Conservation (phyloP, 2,888 invertebrate genomes). For the Phragmatobia fuliginosa region DNA sequence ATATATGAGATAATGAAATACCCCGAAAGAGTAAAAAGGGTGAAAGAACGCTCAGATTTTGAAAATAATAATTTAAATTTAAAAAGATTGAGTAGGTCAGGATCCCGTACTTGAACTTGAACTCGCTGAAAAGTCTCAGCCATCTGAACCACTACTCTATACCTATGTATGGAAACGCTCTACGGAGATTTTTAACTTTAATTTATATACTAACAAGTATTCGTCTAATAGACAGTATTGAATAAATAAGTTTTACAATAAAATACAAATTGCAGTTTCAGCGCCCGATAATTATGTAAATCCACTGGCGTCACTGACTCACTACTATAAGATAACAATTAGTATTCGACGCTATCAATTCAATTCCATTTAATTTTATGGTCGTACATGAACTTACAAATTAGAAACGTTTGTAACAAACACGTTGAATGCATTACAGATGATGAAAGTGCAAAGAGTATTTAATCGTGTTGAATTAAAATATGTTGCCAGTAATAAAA, state of each 20-base stretch:
- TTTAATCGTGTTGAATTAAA: constrained; percentile 31
- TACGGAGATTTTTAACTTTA: not conserved
- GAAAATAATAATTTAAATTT: no score
- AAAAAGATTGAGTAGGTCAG: no score
- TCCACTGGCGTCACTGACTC: constrained; percentile 36
- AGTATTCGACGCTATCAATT: constrained; percentile 17
- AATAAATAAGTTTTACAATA: constrained; percentile 11
- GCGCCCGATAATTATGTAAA: constrained; percentile 39
- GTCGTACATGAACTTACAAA: constrained; percentile 8
- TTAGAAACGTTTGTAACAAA: constrained; percentile 22
- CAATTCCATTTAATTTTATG: constrained; percentile 20
- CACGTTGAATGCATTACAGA: constrained; percentile 17
- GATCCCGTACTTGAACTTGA: no score
- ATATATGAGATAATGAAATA: no score
- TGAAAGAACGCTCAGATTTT: no score
- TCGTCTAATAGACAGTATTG: constrained; percentile 7
- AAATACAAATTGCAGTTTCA: constrained; percentile 18
- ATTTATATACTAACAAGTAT: constrained; percentile 10
- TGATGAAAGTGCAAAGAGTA: constrained; percentile 22
- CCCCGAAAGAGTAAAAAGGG: no score
- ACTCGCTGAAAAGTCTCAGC: not conserved
- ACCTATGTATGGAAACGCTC: not conserved
- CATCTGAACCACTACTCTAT: not conserved
- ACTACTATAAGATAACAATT: constrained; percentile 22
- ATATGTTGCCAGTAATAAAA: constrained; percentile 52